These are phyloP conservation scores for Choloepus didactylus DNA, from an alignment of 2,797 vertebrate genomes.

Conservation along the genomic window DNA sequence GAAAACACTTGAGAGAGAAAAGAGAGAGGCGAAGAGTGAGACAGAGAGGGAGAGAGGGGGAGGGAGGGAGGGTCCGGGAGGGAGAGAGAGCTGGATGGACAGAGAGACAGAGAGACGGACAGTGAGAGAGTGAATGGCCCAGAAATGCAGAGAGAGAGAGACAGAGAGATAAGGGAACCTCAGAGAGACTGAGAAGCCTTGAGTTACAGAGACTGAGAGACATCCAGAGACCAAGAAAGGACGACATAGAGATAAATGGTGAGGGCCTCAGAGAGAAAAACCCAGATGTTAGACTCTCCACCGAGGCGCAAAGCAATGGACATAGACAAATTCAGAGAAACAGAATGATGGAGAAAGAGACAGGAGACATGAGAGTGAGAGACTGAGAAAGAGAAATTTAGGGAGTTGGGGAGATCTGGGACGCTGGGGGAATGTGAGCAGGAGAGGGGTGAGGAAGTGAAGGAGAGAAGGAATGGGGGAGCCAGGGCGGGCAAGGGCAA, in stretches of 20 bases:
- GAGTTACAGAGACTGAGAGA: not conserved
- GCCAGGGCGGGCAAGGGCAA: not conserved
- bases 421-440: not conserved
- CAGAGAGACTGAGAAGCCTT: not conserved
- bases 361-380: not conserved
- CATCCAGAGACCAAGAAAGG: not conserved
- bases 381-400: not conserved
- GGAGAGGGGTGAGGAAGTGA: not conserved
- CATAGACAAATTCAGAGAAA: conserved; percentile 53
- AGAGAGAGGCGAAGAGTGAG: conserved; percentile 94
- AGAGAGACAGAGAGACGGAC: conserved; percentile 72
- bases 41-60: conserved; percentile 87
- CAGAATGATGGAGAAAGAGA: not conserved
- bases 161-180: not conserved
- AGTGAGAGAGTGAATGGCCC: not conserved
- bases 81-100: conserved; percentile 80
- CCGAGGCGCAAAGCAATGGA: conserved; percentile 8
- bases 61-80: conserved; percentile 70
- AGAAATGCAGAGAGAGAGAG: not conserved
- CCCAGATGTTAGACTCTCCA: not conserved
- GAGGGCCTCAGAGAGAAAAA: not conserved
- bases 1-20: conserved; percentile 99
- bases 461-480: not conserved
- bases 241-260: not conserved
- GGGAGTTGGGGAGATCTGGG: not conserved